Percentiles rank a stretch among this genome's conserved stretches.
Evolutionary conservation across 1,140 invertebrate species (phyloP).

Genomic region (Diuraphis noxia): DNA sequence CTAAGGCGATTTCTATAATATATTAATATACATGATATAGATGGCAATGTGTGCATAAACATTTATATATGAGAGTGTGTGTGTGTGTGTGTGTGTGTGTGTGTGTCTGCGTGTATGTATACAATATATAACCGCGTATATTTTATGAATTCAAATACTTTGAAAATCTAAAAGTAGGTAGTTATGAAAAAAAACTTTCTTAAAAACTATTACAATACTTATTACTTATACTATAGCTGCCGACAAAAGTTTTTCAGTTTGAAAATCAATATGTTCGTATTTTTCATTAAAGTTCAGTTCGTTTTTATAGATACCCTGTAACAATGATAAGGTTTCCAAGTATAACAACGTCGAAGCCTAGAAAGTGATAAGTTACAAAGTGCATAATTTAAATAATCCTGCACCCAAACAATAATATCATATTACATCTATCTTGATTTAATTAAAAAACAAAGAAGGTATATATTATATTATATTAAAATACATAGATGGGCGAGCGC

Average conservation of each 20-base stretch:
- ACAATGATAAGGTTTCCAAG: conserved; percentile 7
- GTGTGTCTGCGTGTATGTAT: too few species aligned
- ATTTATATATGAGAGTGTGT: too few species aligned
- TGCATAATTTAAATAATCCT: conserved; percentile 37
- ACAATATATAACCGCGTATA: not conserved
- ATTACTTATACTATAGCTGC: not conserved
- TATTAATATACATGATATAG: not conserved
- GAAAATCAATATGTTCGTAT: conserved; percentile 23
- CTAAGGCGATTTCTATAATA: not conserved
- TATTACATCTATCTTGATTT: conserved; percentile 17
- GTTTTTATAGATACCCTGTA: not conserved
- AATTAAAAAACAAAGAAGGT: not conserved
- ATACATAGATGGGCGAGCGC: not conserved
- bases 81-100: too few species aligned
- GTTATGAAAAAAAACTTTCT: not conserved
- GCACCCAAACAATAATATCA: conserved; percentile 6
- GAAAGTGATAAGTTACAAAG: conserved; percentile 37
- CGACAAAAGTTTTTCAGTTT: not conserved
- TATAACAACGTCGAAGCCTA: not conserved
- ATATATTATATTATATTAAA: not conserved
- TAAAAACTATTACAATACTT: not conserved
- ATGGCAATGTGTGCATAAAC: not conserved
- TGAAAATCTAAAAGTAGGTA: not conserved
- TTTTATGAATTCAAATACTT: not conserved
- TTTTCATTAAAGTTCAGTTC: conserved; percentile 14